These are phyloP conservation scores for Ethmia dodecea DNA, from an alignment of 2,888 invertebrate genomes.

Conservation along the genomic window DNA sequence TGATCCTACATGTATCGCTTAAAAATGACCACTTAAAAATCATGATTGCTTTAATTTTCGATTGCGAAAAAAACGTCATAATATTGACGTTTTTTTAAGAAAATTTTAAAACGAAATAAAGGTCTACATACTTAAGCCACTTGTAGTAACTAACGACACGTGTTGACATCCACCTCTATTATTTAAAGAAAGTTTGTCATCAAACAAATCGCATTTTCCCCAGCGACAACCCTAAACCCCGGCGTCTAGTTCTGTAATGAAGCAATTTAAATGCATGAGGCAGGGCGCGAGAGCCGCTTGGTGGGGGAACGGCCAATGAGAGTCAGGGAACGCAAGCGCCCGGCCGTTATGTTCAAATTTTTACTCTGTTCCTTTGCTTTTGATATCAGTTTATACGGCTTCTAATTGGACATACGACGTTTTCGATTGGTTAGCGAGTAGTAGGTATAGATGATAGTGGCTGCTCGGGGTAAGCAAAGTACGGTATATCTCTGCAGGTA, in stretches of 20 bases:
- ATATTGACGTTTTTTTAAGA: slow-evolving; percentile 6
- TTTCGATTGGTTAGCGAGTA: slow-evolving; percentile 16
- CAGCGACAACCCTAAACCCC: slow-evolving; percentile 64
- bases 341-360: slow-evolving; percentile 19
- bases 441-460: slow-evolving; percentile 76
- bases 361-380: slow-evolving; percentile 16
- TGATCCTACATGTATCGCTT: no score
- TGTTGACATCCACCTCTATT: slow-evolving; percentile 7
- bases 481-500: slow-evolving; percentile 74
- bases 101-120: no score
- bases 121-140: not conserved
- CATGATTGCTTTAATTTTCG: no score
- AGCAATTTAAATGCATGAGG: slow-evolving; percentile 80
- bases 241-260: slow-evolving; percentile 75
- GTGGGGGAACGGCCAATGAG: slow-evolving; percentile 51
- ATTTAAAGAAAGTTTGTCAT: slow-evolving; percentile 27
- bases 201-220: slow-evolving; percentile 37
- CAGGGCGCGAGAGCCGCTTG: slow-evolving; percentile 71
- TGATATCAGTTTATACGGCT: rapidly evolving
- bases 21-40: no score
- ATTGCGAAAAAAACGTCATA: no score
- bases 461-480: slow-evolving; percentile 67
- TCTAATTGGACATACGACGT: slow-evolving; percentile 17
- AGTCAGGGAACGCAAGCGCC: slow-evolving; percentile 33
- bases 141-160: no score